Percentiles rank a stretch among this genome's conserved stretches.
Conservation (phyloP, 2,888 invertebrate species). For the Macrophya alboannulata region DNA sequence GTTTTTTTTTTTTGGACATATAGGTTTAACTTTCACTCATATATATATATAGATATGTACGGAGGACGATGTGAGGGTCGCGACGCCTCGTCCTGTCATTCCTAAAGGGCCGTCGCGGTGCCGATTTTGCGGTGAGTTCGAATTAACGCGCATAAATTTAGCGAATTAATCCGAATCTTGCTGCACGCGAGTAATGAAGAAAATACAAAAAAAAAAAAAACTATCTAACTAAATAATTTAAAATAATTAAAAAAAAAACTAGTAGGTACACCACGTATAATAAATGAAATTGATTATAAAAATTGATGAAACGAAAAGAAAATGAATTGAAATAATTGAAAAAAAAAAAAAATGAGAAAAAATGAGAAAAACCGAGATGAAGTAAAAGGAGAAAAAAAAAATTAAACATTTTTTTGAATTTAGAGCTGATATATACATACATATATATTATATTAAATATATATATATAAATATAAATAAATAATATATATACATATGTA, state of each 20-base stretch:
- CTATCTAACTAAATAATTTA: too few species aligned
- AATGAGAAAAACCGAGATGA: neutral
- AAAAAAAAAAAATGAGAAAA: neutral
- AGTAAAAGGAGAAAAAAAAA: neutral
- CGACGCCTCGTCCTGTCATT: constrained; percentile 50
- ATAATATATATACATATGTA: neutral
- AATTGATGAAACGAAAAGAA: neutral
- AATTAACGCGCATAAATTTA: neutral
- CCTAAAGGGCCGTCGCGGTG: constrained; percentile 12
- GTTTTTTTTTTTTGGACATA: neutral
- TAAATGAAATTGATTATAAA: neutral
- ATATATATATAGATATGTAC: neutral
- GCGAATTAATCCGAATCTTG: neutral
- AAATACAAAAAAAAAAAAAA: neutral
- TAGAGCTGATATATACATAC: neutral
- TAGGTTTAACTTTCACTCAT: neutral
- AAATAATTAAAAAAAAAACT: neutral
- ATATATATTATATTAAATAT: too few species aligned
- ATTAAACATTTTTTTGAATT: neutral
- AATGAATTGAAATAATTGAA: neutral
- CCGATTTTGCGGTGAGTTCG: neutral
- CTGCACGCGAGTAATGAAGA: constrained; percentile 4
- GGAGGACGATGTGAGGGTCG: constrained; percentile 23
- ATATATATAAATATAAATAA: neutral
- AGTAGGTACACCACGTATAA: neutral